Evolutionary conservation across 2,888 invertebrate genomes (phyloP).

Genomic region (Platycheirus rosarum): DNA sequence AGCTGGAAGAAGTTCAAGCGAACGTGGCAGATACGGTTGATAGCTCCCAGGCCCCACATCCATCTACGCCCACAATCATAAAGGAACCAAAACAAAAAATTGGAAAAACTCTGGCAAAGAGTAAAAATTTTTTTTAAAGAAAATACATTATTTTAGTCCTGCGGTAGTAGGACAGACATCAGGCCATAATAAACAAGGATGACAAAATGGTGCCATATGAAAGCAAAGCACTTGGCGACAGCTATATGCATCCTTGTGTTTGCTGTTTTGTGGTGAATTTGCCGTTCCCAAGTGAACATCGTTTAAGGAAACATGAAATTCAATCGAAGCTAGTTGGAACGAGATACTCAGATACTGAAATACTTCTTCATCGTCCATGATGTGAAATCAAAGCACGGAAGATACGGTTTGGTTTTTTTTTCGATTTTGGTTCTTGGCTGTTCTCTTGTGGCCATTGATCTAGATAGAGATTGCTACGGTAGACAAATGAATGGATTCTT

Average conservation of each 20-base stretch:
- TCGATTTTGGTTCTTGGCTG: conserved; percentile 7
- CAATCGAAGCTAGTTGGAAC: conserved; percentile 57
- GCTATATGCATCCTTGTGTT: conserved; percentile 35
- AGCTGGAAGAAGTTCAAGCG: conserved; percentile 36
- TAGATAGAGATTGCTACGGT: conserved; percentile 31
- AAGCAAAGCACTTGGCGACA: conserved; percentile 54
- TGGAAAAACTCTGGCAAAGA: no score
- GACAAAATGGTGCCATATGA: conserved; percentile 69
- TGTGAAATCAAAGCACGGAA: conserved; percentile 36
- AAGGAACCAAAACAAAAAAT: conserved; percentile 12
- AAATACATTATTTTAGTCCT: conserved; percentile 46
- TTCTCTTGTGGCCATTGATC: conserved; percentile 36
- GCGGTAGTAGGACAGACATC: conserved; percentile 61
- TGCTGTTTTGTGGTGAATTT: conserved; percentile 39
- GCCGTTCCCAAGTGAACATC: conserved; percentile 63
- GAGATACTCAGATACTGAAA: conserved; percentile 14
- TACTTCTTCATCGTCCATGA: conserved; percentile 1
- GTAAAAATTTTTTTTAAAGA: no score
- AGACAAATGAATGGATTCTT: conserved; percentile 17
- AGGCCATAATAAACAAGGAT: conserved; percentile 51
- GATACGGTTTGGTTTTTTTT: background rate
- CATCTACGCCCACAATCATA: conserved; percentile 33
- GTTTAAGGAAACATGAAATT: conserved; percentile 63
- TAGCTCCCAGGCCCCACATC: no score
- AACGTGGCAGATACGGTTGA: conserved; percentile 32